Evolutionary conservation across 2,888 invertebrate genomes (phyloP), one percentile per base, ranked within the genome.

Genomic region (Myopa testacea): DNA sequence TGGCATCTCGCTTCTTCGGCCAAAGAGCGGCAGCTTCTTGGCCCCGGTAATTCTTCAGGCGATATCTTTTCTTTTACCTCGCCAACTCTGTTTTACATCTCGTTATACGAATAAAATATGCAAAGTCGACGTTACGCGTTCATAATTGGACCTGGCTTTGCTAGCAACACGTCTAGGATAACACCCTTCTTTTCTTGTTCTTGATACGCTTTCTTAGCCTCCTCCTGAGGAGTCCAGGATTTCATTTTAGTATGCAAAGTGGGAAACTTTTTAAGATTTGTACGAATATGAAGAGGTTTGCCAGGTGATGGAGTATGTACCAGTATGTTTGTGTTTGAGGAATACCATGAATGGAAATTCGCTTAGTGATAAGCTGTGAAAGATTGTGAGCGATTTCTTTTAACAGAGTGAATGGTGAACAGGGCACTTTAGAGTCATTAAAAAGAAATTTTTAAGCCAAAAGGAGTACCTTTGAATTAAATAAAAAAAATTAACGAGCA

Each of bases 131-230:
- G 38, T 19, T 40, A 60, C n/a, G 62, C 40, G 45, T 40, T 72
- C 38, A 37, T 72, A 60, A 72, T 58, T 60, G 60, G n/a, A 73
- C 62, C 40, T 38, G 50, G 62, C 38, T 62, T 73, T 73, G 38
- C 62, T 14, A n/a, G 58, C 19, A 58, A n/a, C 14, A 58, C 58
- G 58, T 16, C 2, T 6, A n/a, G 16, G 58, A n/a, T 5, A 58
- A 58, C 5, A 16, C 19, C 3, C 4, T n/a, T n/a, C 12, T n/a
- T 10, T n/a, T 16, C 16, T n/a, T 16, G 58, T 10, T 6, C 12
- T 58, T n/a, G 5, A n/a, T 58, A 2, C 58, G 14, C 58, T 16
- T n/a, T 58, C 58, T 10, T 4, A 16, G 2, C 14, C 14, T 14
- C 52, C 10, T 65, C 34, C n/a, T n/a, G n/a, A n/a, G n/a, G n/a